These are phyloP conservation scores for Nomia melanderi DNA, from an alignment of 1,140 invertebrate genomes.

Conservation along the genomic window DNA sequence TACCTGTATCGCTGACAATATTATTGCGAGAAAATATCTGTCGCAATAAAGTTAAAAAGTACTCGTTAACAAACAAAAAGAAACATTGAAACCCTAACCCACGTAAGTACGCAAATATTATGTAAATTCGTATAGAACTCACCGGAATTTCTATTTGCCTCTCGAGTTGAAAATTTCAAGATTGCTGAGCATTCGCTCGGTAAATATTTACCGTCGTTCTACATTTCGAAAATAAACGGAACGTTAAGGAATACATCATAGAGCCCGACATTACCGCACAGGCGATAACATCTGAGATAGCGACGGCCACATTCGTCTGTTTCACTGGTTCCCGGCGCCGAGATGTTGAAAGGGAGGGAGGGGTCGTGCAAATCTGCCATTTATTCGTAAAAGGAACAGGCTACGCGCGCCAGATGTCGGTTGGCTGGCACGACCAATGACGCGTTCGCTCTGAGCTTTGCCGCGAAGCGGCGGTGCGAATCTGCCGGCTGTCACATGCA, in stretches of 20 bases:
- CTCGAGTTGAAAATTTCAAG: too few species aligned
- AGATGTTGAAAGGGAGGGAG: background rate
- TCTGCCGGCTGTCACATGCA: constrained; percentile 56
- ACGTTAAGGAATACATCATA: background rate
- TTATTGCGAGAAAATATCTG: too few species aligned
- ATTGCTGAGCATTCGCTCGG: background rate
- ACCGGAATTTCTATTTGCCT: too few species aligned
- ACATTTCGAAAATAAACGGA: too few species aligned
- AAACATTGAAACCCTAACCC: too few species aligned
- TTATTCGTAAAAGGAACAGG: constrained; percentile 12
- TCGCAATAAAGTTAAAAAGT: too few species aligned
- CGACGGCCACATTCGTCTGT: background rate
- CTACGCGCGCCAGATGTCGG: background rate
- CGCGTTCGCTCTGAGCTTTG: constrained; percentile 23
- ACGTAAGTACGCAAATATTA: too few species aligned
- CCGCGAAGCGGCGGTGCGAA: background rate
- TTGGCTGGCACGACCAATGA: background rate
- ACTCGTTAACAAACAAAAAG: too few species aligned
- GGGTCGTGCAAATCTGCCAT: background rate
- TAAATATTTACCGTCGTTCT: background rate
- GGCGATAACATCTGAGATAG: background rate
- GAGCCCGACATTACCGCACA: background rate
- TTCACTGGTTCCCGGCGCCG: background rate
- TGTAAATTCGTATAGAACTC: too few species aligned
- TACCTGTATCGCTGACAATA: too few species aligned